Evolutionary conservation across 2,113 vertebrate genomes (phyloP), one percentile per base, ranked within the genome.

Genomic region (Anser cygnoides): DNA sequence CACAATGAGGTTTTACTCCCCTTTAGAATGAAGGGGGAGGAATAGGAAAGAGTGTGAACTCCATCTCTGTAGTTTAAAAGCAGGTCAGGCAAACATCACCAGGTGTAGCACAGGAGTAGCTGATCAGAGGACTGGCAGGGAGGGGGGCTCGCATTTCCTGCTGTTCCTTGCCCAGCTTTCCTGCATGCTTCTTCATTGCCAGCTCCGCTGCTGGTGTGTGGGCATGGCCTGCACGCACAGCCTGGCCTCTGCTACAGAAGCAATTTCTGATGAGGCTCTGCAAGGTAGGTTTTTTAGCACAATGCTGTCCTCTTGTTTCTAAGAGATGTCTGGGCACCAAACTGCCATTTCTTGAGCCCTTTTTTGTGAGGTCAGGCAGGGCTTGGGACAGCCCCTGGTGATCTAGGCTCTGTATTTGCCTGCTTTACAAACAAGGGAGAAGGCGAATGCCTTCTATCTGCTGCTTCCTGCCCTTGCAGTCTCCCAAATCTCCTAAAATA

Each of bases 401-500:
- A 5, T 2, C 37, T 22, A 37, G 43, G 4, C 44, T 52, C 10
- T 0, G 26, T 5, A 19, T 58, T 13, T 3, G 13, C 33, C 29
- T 5, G 8, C 50, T 39, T 23, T 10, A 31, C 63, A 3, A 9
- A 13, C 2, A 4, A 37, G 20, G 44, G 31, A 35, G 35, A 16
- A 12, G 31, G 25, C 25, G 10, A 16, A 52, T 5, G 25, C 25
- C 55, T 25, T 10, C 44, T 1, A 3, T 72, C 59, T 43, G 11
- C 2, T 3, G 7, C 35, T 28, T 35, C 43, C 43, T 54, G 19
- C 31, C 84, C 54, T 15, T 12, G 35, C 18, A 0, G 2, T 11
- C 3, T 3, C n/a, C 83, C 29, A 2, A 5, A 0, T 0, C 31
- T 67, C 61, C 61, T 25, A 10, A 66, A 74, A 50, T 3, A 4